Conservation (phyloP, 2,888 invertebrate genomes). For the Tanytarsus gracilentus region DNA sequence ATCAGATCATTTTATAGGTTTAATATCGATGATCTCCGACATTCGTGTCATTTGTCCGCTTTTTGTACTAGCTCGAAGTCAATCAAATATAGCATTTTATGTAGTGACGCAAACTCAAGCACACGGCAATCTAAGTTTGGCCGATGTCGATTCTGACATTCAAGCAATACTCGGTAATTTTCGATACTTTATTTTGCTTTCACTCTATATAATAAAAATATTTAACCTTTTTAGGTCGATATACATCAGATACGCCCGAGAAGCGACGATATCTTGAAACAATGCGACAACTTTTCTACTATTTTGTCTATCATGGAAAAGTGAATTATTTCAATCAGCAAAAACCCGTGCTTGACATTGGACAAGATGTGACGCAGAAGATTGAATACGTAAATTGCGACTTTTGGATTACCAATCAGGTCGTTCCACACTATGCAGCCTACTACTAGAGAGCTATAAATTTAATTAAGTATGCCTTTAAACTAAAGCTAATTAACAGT, state of each 20-base stretch:
- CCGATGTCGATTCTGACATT: constrained; percentile 58
- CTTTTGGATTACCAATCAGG: constrained; percentile 63
- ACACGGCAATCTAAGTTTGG: constrained; percentile 45
- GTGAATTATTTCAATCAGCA: constrained; percentile 53
- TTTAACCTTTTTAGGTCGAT: constrained; percentile 43
- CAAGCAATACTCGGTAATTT: constrained; percentile 62
- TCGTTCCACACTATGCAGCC: constrained; percentile 61
- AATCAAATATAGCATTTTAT: constrained; percentile 56
- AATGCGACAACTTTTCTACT: constrained; percentile 74
- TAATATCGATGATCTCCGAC: constrained; percentile 66
- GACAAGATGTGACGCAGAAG: constrained; percentile 58
- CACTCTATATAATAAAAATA: no score
- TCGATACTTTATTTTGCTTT: no score
- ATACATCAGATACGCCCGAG: constrained; percentile 60
- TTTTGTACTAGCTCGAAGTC: constrained; percentile 54
- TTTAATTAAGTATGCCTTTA: no score
- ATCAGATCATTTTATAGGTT: constrained; percentile 41
- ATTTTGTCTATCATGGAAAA: constrained; percentile 69
- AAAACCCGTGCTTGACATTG: constrained; percentile 54
- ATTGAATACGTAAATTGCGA: constrained; percentile 64
- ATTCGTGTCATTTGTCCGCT: constrained; percentile 73
- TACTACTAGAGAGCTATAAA: no score
- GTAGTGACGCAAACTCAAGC: constrained; percentile 62
- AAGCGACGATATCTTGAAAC: constrained; percentile 66
- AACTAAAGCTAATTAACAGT: no score